Conservation (phyloP, 2,888 invertebrate genomes). For the Keiferia lycopersicella region DNA sequence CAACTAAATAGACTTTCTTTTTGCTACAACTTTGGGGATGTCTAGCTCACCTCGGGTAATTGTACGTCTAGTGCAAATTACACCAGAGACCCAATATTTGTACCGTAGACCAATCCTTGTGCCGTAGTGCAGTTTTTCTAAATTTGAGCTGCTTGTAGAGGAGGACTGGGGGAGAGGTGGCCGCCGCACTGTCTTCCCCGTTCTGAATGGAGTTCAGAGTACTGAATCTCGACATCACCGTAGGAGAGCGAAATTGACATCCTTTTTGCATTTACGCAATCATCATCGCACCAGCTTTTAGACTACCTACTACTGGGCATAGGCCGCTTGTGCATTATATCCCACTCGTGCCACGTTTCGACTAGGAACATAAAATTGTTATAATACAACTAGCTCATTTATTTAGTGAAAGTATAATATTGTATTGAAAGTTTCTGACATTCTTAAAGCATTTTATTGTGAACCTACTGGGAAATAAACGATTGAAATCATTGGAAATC, state of each 20-base stretch:
- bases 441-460: no score
- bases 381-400: no score
- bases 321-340: no score
- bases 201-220: slow-evolving; percentile 63
- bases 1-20: slow-evolving; percentile 27
- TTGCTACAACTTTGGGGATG: slow-evolving; percentile 43
- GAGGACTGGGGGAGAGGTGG: slow-evolving; percentile 52
- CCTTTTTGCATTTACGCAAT: slow-evolving; percentile 42
- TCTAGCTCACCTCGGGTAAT: slow-evolving; percentile 69
- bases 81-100: slow-evolving; percentile 39
- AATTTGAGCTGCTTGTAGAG: slow-evolving; percentile 44
- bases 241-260: slow-evolving; percentile 63
- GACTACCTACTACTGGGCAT: no score
- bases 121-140: slow-evolving; percentile 43
- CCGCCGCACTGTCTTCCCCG: slow-evolving; percentile 53
- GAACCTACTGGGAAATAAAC: no score
- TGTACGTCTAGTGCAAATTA: slow-evolving; percentile 39
- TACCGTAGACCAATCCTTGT: slow-evolving; percentile 39
- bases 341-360: no score
- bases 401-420: no score
- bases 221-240: slow-evolving; percentile 70
- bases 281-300: no score
- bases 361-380: no score
- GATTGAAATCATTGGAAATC: no score
- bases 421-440: no score